phyloP scores from a whole-genome alignment of 2,888 invertebrate species.

The Phalangium opilio region DNA sequence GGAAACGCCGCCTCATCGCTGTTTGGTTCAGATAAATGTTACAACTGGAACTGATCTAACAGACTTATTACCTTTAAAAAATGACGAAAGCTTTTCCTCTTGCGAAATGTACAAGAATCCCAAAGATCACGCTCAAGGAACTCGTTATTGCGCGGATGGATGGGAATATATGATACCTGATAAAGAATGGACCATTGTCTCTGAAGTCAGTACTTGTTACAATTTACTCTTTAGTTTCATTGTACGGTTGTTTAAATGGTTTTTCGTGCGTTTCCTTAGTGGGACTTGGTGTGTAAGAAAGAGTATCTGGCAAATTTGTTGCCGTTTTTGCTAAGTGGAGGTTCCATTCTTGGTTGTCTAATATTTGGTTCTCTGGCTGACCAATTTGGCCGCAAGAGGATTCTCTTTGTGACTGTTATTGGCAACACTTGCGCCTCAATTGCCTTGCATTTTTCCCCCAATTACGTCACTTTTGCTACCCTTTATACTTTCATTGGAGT shows the following conservation, averaged over 20 bases:
- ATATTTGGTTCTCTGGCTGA: constrained; percentile 17
- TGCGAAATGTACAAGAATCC: constrained; percentile 18
- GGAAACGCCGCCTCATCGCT: constrained; percentile 18
- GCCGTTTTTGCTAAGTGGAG: constrained; percentile 12
- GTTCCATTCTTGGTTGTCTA: constrained; percentile 16
- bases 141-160: constrained; percentile 15
- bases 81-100: constrained; percentile 10
- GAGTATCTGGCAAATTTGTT: constrained; percentile 13
- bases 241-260: neutral
- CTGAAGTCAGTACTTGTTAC: constrained; percentile 14
- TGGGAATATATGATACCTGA: constrained; percentile 17
- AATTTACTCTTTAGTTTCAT: neutral
- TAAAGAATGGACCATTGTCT: constrained; percentile 12
- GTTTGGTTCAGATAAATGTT: constrained; percentile 11
- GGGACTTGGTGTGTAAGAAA: constrained; percentile 19
- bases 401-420: constrained; percentile 10
- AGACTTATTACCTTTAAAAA: constrained; percentile 8
- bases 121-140: constrained; percentile 18
- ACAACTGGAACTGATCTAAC: constrained; percentile 11
- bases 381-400: constrained; percentile 16
- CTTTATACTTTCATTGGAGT: constrained; percentile 10
- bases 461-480: constrained; percentile 9
- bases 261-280: constrained; percentile 7
- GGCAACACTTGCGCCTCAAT: constrained; percentile 9
- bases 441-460: constrained; percentile 9